A percentile compares a stretch with the other conserved stretches of the same genome.
These are phyloP conservation scores for Nothoprocta pentlandii DNA, from an alignment of 2,113 vertebrate species.

Conservation along the genomic window DNA sequence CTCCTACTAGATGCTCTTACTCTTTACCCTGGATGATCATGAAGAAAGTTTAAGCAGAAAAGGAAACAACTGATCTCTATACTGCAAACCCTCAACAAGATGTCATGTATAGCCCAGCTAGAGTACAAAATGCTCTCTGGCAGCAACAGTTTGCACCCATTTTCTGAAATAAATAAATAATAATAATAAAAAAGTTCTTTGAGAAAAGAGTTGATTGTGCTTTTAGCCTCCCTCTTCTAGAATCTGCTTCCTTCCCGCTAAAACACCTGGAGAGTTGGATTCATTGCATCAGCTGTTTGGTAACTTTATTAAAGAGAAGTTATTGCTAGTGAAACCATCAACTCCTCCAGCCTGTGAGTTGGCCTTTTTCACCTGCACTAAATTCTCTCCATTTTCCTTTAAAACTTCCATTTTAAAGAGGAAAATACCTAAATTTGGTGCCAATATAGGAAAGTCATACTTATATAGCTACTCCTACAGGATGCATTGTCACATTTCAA, in stretches of 20 bases:
- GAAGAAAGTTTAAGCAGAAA: neutral
- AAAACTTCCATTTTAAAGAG: neutral
- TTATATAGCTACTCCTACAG: neutral
- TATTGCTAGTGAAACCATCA: neutral
- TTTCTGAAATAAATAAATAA: neutral
- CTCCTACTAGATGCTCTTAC: neutral
- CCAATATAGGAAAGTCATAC: neutral
- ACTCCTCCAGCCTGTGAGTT: neutral
- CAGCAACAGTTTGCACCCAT: neutral
- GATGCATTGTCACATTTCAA: neutral
- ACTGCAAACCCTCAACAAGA: neutral
- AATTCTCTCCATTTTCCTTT: neutral
- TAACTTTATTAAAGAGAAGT: neutral
- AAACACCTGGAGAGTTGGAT: neutral
- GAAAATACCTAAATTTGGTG: neutral
- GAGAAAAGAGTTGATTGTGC: neutral
- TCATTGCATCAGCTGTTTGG: neutral
- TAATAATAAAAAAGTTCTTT: no score
- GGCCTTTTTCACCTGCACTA: neutral
- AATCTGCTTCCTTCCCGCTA: accelerated
- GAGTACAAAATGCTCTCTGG: neutral
- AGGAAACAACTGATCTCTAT: neutral
- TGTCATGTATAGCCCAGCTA: neutral
- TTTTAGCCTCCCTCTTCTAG: neutral
- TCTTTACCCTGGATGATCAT: neutral